phyloP scores from a whole-genome alignment of 2,888 invertebrate genomes.

The Prostheceraeus crozeri region DNA sequence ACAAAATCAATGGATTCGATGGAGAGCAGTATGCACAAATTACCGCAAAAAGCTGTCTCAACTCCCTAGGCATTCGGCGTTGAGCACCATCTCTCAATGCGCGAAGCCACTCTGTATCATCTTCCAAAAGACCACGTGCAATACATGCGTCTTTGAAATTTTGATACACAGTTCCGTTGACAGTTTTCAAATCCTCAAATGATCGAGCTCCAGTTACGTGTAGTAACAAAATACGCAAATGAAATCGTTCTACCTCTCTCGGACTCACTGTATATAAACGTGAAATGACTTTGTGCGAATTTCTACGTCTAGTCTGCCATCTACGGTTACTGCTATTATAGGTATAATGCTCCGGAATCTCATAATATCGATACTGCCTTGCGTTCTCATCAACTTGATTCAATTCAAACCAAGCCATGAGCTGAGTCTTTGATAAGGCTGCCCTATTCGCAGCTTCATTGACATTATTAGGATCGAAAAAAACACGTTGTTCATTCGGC shows the following conservation, averaged over 20 bases:
- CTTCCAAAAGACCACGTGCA: slow-evolving; percentile 46
- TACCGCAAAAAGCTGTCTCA: slow-evolving; percentile 42
- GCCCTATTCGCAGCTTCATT: not conserved
- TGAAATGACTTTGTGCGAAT: too few species aligned
- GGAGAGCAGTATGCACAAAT: slow-evolving; percentile 39
- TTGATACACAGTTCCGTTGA: slow-evolving; percentile 43
- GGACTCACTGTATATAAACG: slow-evolving; percentile 44
- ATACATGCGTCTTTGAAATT: slow-evolving; percentile 49
- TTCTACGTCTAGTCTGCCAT: too few species aligned
- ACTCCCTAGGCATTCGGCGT: slow-evolving; percentile 36
- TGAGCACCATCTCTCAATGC: slow-evolving; percentile 45
- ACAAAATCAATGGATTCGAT: slow-evolving; percentile 41
- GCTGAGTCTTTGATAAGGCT: not conserved
- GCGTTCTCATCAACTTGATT: slow-evolving; percentile 36
- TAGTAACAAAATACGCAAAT: slow-evolving; percentile 34
- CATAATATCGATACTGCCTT: slow-evolving; percentile 38
- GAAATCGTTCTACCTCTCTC: slow-evolving; percentile 42
- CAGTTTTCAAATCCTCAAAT: slow-evolving; percentile 41
- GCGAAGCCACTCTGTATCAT: slow-evolving; percentile 47
- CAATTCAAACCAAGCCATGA: slow-evolving; percentile 36
- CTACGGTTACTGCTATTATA: too few species aligned
- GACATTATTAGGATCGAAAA: slow-evolving; percentile 34
- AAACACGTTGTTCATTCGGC: slow-evolving; percentile 42
- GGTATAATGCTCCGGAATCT: slow-evolving; percentile 41
- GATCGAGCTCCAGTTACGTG: slow-evolving; percentile 37